A percentile compares a stretch with the other conserved stretches of the same genome.
Evolutionary conservation across 2,113 vertebrate genomes (phyloP).

Genomic region (Isurus oxyrinchus): DNA sequence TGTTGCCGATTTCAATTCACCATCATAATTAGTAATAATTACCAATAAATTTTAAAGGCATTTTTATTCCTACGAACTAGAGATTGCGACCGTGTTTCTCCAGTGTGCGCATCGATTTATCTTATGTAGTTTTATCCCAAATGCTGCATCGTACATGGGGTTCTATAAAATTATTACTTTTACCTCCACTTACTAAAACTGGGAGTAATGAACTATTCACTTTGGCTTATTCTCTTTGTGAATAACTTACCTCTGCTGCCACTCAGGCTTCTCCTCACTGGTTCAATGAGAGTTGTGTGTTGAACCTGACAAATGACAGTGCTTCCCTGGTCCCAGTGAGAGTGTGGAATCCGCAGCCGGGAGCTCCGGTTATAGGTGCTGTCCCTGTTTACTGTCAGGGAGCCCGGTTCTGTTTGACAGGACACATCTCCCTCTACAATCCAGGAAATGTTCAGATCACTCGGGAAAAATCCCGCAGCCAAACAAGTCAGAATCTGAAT

Average conservation of each 20-base stretch:
- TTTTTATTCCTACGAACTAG: background rate
- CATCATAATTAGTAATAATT: background rate
- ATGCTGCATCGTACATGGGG: background rate
- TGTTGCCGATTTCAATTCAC: background rate
- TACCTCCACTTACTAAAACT: no score
- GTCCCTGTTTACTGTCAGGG: background rate
- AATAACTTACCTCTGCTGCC: background rate
- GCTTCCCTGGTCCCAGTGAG: background rate
- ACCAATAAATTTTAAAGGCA: background rate
- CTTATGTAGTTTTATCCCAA: background rate
- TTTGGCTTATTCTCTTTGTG: background rate
- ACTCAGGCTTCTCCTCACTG: background rate
- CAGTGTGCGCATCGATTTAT: background rate
- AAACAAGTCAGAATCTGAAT: background rate
- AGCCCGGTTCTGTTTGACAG: background rate
- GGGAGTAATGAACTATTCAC: no score
- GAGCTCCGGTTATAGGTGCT: background rate
- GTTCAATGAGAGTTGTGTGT: background rate
- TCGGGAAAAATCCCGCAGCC: background rate
- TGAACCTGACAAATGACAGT: background rate
- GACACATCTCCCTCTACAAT: background rate
- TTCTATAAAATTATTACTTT: background rate
- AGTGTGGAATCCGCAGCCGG: background rate
- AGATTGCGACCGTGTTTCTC: background rate
- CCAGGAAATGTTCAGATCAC: slow-evolving; percentile 15